Evolutionary conservation across 1,140 invertebrate species (phyloP).

Genomic region (Asbolus verrucosus): DNA sequence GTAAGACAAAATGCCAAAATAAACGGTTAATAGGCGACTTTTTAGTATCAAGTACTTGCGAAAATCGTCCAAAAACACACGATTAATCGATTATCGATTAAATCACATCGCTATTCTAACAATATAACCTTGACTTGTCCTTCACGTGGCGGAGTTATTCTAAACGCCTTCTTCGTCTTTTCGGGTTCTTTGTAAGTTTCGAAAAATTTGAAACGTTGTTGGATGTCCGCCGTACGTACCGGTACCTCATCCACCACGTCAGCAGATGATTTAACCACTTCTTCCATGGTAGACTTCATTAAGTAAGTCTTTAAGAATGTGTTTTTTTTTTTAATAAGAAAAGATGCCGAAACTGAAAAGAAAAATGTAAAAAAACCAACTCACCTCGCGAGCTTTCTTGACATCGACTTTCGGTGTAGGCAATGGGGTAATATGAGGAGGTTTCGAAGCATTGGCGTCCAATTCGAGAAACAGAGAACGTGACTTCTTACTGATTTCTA

Average conservation of each 20-base stretch:
- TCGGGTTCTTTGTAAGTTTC: constrained; percentile 85
- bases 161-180: constrained; percentile 78
- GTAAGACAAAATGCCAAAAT: too few species aligned
- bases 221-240: constrained; percentile 84
- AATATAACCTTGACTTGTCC: constrained; percentile 63
- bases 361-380: constrained; percentile 28
- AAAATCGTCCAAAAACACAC: too few species aligned
- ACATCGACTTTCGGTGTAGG: constrained; percentile 64
- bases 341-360: too few species aligned
- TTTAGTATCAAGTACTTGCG: too few species aligned
- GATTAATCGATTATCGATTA: too few species aligned
- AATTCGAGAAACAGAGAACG: constrained; percentile 87
- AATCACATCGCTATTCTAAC: not conserved
- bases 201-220: constrained; percentile 91
- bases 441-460: constrained; percentile 74
- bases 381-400: constrained; percentile 60
- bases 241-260: constrained; percentile 78
- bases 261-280: constrained; percentile 76
- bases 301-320: constrained; percentile 62
- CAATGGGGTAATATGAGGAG: constrained; percentile 64
- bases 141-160: constrained; percentile 88
- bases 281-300: constrained; percentile 72
- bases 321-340: not conserved
- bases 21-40: too few species aligned
- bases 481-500: constrained; percentile 88